phyloP scores from a whole-genome alignment of 2,888 invertebrate species.

The Saturnia pavonia region DNA sequence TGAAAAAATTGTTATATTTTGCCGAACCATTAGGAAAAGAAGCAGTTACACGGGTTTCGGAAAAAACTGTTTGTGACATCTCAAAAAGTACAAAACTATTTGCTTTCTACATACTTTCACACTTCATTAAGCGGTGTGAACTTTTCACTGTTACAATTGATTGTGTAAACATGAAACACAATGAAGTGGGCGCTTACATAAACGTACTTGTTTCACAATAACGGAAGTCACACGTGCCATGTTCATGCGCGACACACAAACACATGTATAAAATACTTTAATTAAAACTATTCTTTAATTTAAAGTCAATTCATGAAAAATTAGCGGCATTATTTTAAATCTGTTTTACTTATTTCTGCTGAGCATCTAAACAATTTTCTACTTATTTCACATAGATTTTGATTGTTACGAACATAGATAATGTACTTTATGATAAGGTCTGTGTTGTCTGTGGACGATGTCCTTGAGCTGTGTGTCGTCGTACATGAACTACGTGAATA shows the following conservation, averaged over 20 bases:
- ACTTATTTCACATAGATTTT: no score
- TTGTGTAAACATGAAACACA: conserved; percentile 10
- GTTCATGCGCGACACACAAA: conserved; percentile 4
- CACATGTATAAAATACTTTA: conserved; percentile 9
- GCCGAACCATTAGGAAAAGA: background rate
- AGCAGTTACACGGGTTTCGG: background rate
- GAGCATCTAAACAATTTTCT: no score
- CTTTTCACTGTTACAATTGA: conserved; percentile 7
- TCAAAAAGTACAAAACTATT: conserved; percentile 8
- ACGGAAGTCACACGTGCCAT: conserved; percentile 15
- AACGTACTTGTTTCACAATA: conserved; percentile 18
- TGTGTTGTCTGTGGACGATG: no score
- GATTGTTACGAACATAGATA: no score
- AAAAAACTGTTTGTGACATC: conserved; percentile 14
- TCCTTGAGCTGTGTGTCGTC: no score
- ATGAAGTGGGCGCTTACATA: conserved; percentile 14
- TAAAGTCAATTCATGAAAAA: no score
- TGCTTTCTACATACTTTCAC: conserved; percentile 12
- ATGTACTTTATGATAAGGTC: no score
- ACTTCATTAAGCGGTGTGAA: conserved; percentile 11
- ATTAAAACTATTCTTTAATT: background rate
- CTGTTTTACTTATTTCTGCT: no score
- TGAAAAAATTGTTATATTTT: background rate
- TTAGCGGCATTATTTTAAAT: no score
- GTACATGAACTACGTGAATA: no score